These are phyloP conservation scores for Cheilosia scutellata DNA, from an alignment of 2,888 invertebrate species.

Conservation along the genomic window DNA sequence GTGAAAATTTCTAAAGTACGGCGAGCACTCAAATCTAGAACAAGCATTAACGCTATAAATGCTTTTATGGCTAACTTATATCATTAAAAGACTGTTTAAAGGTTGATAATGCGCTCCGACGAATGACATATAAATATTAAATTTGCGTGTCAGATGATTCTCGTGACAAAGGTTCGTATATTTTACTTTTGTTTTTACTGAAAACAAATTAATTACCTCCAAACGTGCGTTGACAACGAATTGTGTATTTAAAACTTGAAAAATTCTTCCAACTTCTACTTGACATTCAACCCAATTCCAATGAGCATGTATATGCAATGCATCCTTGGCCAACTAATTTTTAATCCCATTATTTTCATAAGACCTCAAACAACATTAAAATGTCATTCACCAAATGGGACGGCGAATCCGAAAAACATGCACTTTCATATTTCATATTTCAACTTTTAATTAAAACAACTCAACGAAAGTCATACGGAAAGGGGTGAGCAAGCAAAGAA, in stretches of 20 bases:
- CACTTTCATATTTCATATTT: conserved; percentile 71
- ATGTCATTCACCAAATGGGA: conserved; percentile 71
- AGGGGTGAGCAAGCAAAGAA: conserved; percentile 41
- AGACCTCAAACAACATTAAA: conserved; percentile 43
- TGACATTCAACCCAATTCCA: conserved; percentile 29
- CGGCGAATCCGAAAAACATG: conserved; percentile 57
- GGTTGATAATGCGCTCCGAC: conserved; percentile 13
- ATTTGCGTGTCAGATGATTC: conserved; percentile 54
- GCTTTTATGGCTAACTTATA: conserved; percentile 42
- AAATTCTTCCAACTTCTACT: conserved; percentile 24
- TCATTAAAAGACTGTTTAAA: conserved; percentile 33
- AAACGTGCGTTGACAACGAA: background rate
- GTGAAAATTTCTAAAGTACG: too few species aligned
- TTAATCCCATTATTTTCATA: conserved; percentile 50
- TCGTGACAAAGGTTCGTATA: conserved; percentile 60
- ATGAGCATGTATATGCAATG: too few species aligned
- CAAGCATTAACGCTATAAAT: conserved; percentile 11
- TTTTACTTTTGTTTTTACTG: conserved; percentile 5
- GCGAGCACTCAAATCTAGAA: background rate
- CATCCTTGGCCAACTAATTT: conserved; percentile 37
- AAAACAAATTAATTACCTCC: conserved; percentile 38
- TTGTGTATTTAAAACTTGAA: background rate
- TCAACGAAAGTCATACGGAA: background rate
- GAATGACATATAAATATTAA: conserved; percentile 55
- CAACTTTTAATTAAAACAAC: conserved; percentile 66